A percentile compares a stretch with the other conserved stretches of the same genome.
phyloP scores from a whole-genome alignment of 2,888 invertebrate genomes.

The Tetragonisca angustula region DNA sequence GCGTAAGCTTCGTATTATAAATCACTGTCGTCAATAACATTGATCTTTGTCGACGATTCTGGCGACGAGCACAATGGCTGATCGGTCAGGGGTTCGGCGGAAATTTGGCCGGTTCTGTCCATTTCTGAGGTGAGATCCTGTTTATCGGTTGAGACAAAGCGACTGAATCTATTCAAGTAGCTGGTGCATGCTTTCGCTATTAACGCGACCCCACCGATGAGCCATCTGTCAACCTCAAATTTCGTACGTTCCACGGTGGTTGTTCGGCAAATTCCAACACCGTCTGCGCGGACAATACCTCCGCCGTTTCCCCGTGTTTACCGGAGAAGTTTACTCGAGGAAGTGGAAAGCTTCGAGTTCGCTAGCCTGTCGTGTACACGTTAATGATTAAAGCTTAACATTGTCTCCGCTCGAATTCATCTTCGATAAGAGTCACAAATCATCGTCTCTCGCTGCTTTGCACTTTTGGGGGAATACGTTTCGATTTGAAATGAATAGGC shows the following conservation, averaged over 20 bases:
- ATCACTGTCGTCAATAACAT: constrained; percentile 46
- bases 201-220: constrained; percentile 58
- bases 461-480: neutral
- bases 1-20: constrained; percentile 18
- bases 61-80: constrained; percentile 41
- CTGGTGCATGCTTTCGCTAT: constrained; percentile 57
- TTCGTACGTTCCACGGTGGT: constrained; percentile 56
- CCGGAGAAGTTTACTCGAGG: constrained; percentile 60
- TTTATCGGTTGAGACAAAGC: constrained; percentile 62
- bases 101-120: constrained; percentile 46
- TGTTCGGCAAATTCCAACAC: constrained; percentile 58
- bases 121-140: constrained; percentile 54
- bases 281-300: constrained; percentile 58
- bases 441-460: neutral
- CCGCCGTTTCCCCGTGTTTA: constrained; percentile 54
- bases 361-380: constrained; percentile 44
- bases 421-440: constrained; percentile 3
- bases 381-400: constrained; percentile 65
- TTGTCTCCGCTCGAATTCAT: constrained; percentile 33
- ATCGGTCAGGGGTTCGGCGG: constrained; percentile 19
- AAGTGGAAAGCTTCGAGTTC: constrained; percentile 48
- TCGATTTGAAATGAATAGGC: too few species aligned
- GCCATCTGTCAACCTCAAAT: constrained; percentile 62
- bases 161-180: constrained; percentile 65
- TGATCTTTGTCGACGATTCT: constrained; percentile 45